Base-by-base conservation (phyloP, 2,797 vertebrate species). In the Chrosomus eos region DNA sequence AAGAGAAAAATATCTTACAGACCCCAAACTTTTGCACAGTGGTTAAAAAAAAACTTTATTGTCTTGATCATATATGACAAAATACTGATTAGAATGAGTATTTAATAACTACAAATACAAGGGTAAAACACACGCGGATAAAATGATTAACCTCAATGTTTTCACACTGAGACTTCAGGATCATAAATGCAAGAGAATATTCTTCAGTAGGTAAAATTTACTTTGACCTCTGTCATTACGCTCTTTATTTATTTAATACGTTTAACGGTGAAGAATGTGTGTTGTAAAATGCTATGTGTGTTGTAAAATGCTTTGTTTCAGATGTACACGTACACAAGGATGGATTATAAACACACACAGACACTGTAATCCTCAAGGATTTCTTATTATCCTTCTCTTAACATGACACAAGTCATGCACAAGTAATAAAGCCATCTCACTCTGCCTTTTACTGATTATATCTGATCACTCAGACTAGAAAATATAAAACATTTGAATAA, bases 331-430 rank as follows among this genome's bases (percentile, higher is more conserved):
- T 78, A 45, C n/a, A 23, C 64, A 70, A 76, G 2, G n/a, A 83
- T 76, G 80, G 72, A 81, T 82, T 74, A 73, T 23, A 67, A 21
- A 75, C n/a, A 83, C 28, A 68, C 58, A 31, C 45, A 53, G 43
- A 75, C 48, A 71, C 19, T 58, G 10, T 83, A 78, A 84, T 84
- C 82, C 82, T 58, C 26, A 55, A 53, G 73, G 82, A 84, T 78
- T 70, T 77, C 26, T 23, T 68, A 23, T 84, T 83, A 68, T 76
- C 82, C 73, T 76, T 84, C 62, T 45, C 48, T 55, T 23, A 82
- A 77, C 48, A 58, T 45, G 33, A 77, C 73, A 70, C 36, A 14
- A 66, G 38, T 58, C 53, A 43, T 26, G n/a, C 31, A 16, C 9
- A 36, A 76, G 31, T 33, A 67, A 14, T 7, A 60, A 43, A 33